These are phyloP conservation scores for Drosophila azteca DNA, from an alignment of 1,140 invertebrate species.

Conservation along the genomic window DNA sequence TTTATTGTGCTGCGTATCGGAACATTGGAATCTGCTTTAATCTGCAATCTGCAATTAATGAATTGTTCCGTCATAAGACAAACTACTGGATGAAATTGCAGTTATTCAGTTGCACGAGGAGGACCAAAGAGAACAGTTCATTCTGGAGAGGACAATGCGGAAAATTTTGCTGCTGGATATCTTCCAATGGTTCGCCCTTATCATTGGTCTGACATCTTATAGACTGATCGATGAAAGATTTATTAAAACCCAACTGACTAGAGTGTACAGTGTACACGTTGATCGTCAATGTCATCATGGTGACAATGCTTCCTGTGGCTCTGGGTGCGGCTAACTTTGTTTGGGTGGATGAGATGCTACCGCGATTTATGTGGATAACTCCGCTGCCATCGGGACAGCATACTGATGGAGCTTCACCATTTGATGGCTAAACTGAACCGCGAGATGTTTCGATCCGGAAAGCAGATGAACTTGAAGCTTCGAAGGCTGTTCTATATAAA, in stretches of 20 bases:
- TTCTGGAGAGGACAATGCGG: background rate
- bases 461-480: background rate
- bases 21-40: no score
- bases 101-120: conserved; percentile 7
- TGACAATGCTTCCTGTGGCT: conserved; percentile 23
- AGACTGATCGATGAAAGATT: conserved; percentile 1
- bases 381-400: conserved; percentile 37
- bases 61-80: no score
- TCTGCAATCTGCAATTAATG: no score
- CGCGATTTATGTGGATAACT: conserved; percentile 29
- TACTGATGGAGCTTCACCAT: conserved; percentile 32
- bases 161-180: background rate
- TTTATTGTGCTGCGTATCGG: no score
- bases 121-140: background rate
- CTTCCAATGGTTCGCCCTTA: conserved; percentile 1
- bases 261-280: conserved; percentile 35
- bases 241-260: conserved; percentile 11
- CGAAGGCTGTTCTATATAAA: conserved; percentile 16
- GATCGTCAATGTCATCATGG: conserved; percentile 17
- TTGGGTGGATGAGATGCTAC: no score
- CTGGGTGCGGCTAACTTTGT: no score
- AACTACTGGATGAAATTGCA: background rate
- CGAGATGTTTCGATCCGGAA: background rate
- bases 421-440: conserved; percentile 13
- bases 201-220: conserved; percentile 29